Percentiles rank a stretch among this genome's conserved stretches.
phyloP scores from a whole-genome alignment of 2,797 vertebrate genomes.

The Syngnathus acus region DNA sequence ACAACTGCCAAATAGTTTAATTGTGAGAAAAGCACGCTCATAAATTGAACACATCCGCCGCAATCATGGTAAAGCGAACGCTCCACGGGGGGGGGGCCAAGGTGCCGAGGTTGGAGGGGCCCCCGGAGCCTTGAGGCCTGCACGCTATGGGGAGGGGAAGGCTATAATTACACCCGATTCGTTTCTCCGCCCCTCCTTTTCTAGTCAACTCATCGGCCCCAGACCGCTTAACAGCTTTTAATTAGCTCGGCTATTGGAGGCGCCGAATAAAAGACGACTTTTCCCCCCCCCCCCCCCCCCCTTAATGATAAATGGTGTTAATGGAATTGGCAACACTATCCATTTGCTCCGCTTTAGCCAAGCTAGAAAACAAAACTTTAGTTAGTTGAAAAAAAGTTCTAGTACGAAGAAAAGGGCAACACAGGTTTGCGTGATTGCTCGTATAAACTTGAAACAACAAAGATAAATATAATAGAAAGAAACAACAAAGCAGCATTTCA shows the following conservation, averaged over 20 bases:
- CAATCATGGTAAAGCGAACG: slow-evolving; percentile 30
- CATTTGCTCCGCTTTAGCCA: slow-evolving; percentile 23
- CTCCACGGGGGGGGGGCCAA: slow-evolving; percentile 32
- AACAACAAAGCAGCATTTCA: neutral
- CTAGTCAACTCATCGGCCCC: slow-evolving; percentile 57
- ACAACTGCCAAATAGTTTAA: neutral
- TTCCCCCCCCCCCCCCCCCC: neutral
- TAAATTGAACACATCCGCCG: slow-evolving; percentile 1
- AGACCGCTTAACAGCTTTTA: slow-evolving; percentile 68
- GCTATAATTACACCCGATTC: slow-evolving; percentile 70
- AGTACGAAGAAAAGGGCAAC: too few species aligned
- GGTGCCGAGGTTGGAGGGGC: slow-evolving; percentile 43
- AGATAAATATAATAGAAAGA: neutral
- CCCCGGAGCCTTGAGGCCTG: slow-evolving; percentile 49
- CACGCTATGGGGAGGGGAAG: slow-evolving; percentile 51
- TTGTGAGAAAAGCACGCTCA: neutral
- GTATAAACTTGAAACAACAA: too few species aligned
- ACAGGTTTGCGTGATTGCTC: too few species aligned
- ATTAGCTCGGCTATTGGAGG: slow-evolving; percentile 52
- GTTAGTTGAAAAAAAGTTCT: too few species aligned
- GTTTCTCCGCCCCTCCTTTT: slow-evolving; percentile 49
- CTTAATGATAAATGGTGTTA: slow-evolving; percentile 20
- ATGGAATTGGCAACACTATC: slow-evolving; percentile 60
- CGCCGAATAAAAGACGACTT: slow-evolving; percentile 33
- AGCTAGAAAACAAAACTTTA: neutral